These are phyloP conservation scores for Gephyroberyx darwinii DNA, from an alignment of 2,797 vertebrate species.

Conservation along the genomic window DNA sequence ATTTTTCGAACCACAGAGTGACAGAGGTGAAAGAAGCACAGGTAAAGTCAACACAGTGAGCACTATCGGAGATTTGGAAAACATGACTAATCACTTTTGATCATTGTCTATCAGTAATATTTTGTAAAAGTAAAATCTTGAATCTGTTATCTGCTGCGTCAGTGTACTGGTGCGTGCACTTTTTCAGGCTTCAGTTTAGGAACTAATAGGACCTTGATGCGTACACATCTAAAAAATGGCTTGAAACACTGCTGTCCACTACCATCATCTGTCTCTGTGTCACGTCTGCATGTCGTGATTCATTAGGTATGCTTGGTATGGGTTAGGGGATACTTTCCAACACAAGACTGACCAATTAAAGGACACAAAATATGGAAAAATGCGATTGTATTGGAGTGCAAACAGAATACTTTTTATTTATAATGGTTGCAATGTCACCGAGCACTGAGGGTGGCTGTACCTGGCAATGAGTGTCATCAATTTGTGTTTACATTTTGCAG, in stretches of 20 bases:
- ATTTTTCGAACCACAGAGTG: conserved; percentile 38
- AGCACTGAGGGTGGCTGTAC: no score
- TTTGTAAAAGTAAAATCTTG: no score
- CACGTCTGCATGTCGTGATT: conserved; percentile 51
- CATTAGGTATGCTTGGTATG: conserved; percentile 60
- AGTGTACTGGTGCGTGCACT: background rate
- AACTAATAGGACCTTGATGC: conserved; percentile 41
- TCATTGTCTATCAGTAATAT: background rate
- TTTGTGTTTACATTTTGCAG: background rate
- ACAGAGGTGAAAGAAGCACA: background rate
- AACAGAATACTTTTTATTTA: conserved; percentile 28
- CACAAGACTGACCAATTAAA: conserved; percentile 21
- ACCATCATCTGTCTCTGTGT: conserved; percentile 13
- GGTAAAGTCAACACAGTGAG: background rate
- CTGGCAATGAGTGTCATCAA: no score
- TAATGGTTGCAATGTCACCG: background rate
- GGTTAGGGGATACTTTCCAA: conserved; percentile 26
- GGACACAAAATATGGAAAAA: conserved; percentile 37
- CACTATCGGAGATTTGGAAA: conserved; percentile 9
- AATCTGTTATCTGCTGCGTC: no score
- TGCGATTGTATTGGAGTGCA: background rate
- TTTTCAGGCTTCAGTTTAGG: conserved; percentile 9
- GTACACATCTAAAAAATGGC: background rate
- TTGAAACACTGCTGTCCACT: conserved; percentile 51
- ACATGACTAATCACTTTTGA: conserved; percentile 28